Base-by-base conservation (phyloP, 2,797 vertebrate genomes). In the Enoplosus armatus region DNA sequence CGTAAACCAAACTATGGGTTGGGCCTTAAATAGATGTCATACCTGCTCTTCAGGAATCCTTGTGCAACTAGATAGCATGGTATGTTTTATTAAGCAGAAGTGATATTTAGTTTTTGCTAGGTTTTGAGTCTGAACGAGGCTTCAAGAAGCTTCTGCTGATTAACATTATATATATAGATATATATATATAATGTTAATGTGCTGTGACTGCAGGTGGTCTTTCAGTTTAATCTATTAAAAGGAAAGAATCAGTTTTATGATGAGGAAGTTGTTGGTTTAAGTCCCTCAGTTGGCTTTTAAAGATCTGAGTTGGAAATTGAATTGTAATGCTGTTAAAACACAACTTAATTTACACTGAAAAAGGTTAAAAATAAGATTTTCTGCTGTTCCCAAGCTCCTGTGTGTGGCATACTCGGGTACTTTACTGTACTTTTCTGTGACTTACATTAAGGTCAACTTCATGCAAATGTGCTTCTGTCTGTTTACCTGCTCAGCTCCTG, bases 21-120 rank as follows among this genome's bases (percentile, higher is more conserved):
- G 78, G 79, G 75, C 75, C 31, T n/a, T 20, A 10, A 47, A 18
- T 8, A 77, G 63, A 53, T 66, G 85, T 77, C 71, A 29, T 79
- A 76, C 85, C 80, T 87, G 89, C 73, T 84, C 18, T 37, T 60
- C 73, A 62, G 41, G 20, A 31, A 74, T 41, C 2, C 35, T 74
- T 81, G 60, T 56, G 60, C 55, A 72, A 77, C 67, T 9, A 10
- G 24, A 53, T 7, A 1, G 56, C 1, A 1, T 7, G 18, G 29
- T 59, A 8, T 51, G 31, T 62, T 39, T 41, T 8, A 16, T 2
- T 18, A 41, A 53, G 7, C 53, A 27, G 2, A 37, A 70, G 33
- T 31, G n/a, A 20, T 16, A 0, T 41, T 24, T 0, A 29, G 35
- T 16, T 59, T 39, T 45, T 27, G 18, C 31, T 27, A 8, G 6